These are phyloP conservation scores for Mustelus asterias DNA, from an alignment of 2,113 vertebrate genomes.

Conservation along the genomic window DNA sequence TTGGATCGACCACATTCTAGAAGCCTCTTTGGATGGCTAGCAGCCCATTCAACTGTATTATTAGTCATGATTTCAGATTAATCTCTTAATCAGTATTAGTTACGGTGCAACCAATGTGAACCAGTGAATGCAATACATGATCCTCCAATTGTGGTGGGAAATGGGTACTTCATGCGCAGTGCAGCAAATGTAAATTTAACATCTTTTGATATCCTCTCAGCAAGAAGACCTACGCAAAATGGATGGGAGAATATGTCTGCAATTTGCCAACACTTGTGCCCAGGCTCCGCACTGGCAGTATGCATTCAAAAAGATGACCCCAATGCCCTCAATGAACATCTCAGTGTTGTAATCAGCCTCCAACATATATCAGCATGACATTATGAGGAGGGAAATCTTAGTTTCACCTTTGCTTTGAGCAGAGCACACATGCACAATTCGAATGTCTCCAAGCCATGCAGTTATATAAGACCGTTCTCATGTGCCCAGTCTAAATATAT, in stretches of 20 bases:
- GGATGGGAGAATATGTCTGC: not conserved
- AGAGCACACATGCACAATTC: no score
- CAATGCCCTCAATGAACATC: not conserved
- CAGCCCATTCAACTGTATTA: not conserved
- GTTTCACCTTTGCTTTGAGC: no score
- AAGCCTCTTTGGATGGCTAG: not conserved
- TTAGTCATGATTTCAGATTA: not conserved
- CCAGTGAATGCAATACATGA: not conserved
- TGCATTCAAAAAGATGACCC: not conserved
- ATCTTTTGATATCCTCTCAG: not conserved
- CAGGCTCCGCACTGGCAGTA: not conserved
- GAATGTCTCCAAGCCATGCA: no score
- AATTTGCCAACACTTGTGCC: not conserved
- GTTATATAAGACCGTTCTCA: no score
- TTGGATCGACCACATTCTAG: not conserved
- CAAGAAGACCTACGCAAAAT: not conserved
- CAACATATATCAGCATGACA: no score
- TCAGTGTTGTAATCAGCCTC: not conserved
- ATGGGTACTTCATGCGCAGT: not conserved
- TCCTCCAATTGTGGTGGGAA: not conserved
- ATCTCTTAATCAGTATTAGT: not conserved
- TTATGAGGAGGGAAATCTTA: no score
- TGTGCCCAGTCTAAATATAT: no score
- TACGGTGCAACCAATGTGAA: not conserved
- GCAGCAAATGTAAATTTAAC: not conserved